Conservation (phyloP, 2,113 vertebrate species). For the Tenebrosternarchus preto region DNA sequence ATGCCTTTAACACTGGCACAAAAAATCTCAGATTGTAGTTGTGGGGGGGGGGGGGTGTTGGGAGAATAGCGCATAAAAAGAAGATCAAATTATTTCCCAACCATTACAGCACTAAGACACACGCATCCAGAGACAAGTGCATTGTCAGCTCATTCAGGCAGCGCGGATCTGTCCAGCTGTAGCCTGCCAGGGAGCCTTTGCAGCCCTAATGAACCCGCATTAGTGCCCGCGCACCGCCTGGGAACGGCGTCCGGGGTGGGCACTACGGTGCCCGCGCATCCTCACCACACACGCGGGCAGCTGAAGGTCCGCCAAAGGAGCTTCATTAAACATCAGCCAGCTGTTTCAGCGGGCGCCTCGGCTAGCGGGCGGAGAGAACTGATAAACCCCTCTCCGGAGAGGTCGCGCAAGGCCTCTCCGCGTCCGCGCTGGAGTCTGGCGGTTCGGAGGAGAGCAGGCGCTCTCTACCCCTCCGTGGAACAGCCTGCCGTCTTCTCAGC, state of each 20-base stretch:
- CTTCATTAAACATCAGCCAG: slow-evolving; percentile 57
- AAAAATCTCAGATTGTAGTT: no score
- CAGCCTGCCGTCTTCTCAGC: neutral
- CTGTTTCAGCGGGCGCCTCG: slow-evolving; percentile 40
- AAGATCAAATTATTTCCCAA: no score
- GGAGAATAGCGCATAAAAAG: no score
- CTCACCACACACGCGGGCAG: slow-evolving; percentile 35
- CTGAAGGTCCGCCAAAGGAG: slow-evolving; percentile 47
- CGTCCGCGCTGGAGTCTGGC: neutral
- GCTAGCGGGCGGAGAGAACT: slow-evolving; percentile 16
- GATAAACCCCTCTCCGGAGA: slow-evolving; percentile 11
- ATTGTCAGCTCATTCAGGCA: slow-evolving; percentile 67
- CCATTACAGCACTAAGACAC: no score
- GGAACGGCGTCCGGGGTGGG: slow-evolving; percentile 36
- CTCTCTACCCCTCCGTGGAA: neutral
- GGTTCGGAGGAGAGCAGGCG: slow-evolving; percentile 17
- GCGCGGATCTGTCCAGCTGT: slow-evolving; percentile 62
- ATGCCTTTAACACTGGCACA: no score
- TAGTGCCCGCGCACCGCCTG: slow-evolving; percentile 33
- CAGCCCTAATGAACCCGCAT: slow-evolving; percentile 45
- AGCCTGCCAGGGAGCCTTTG: slow-evolving; percentile 48
- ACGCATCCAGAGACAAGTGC: slow-evolving; percentile 23
- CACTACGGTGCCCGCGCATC: slow-evolving; percentile 29
- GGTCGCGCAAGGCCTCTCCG: slow-evolving; percentile 23
- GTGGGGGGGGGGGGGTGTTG: no score